phyloP scores from a whole-genome alignment of 1,140 invertebrate species.

The Euura lappo region DNA sequence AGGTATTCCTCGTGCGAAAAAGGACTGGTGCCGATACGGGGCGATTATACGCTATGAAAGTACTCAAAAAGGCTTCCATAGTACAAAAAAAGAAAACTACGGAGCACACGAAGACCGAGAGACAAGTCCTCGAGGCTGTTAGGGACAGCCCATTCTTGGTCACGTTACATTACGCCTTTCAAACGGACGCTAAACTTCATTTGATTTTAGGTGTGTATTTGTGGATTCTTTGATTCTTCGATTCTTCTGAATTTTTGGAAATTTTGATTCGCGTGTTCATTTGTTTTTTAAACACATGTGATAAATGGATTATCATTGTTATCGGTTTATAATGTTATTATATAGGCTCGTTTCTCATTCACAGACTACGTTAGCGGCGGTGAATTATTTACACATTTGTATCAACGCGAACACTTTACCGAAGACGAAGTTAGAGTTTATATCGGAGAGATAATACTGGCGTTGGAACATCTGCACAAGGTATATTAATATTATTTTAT shows the following conservation, averaged over 20 bases:
- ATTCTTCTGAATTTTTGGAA: neutral
- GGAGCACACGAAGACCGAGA: slow-evolving; percentile 91
- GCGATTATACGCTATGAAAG: slow-evolving; percentile 93
- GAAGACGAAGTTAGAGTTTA: slow-evolving; percentile 87
- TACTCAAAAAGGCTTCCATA: slow-evolving; percentile 88
- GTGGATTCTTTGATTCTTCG: no score
- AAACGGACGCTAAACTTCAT: slow-evolving; percentile 90
- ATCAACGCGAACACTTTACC: slow-evolving; percentile 84
- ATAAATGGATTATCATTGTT: slow-evolving; percentile 15
- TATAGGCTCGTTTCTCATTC: slow-evolving; percentile 38
- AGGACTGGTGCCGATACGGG: slow-evolving; percentile 78
- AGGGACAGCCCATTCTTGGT: slow-evolving; percentile 90
- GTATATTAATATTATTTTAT: slow-evolving; percentile 51
- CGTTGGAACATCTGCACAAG: slow-evolving; percentile 89
- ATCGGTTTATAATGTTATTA: neutral
- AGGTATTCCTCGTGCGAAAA: slow-evolving; percentile 92
- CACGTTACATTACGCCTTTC: slow-evolving; percentile 93
- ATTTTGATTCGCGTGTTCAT: slow-evolving; percentile 9
- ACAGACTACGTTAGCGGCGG: slow-evolving; percentile 93
- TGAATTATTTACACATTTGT: slow-evolving; percentile 91
- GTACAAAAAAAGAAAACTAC: slow-evolving; percentile 92
- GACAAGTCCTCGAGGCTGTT: slow-evolving; percentile 88
- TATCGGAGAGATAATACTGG: slow-evolving; percentile 90
- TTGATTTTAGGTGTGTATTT: slow-evolving; percentile 80
- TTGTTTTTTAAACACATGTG: neutral